A percentile compares a stretch with the other conserved stretches of the same genome.
phyloP scores from a whole-genome alignment of 1,140 invertebrate species.

The Aporrectodea caliginosa region DNA sequence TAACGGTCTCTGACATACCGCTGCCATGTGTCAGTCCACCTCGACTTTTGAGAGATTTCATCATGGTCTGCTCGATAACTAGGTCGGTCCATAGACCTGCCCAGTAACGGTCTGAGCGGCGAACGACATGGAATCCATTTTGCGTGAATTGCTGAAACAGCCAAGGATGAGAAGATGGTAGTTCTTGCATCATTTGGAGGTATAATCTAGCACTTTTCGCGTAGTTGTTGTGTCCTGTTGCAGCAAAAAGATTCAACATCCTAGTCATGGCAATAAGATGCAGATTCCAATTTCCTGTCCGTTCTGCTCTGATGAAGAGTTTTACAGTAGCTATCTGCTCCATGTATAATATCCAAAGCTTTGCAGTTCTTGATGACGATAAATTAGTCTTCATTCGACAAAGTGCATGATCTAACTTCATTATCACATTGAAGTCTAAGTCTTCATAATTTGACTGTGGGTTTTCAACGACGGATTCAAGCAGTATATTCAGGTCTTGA shows the following conservation, averaged over 20 bases:
- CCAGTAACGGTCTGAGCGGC: neutral
- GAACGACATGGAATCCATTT: neutral
- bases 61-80: constrained; percentile 13
- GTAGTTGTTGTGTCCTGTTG: constrained; percentile 17
- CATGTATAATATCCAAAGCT: no score
- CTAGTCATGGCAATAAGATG: constrained; percentile 34
- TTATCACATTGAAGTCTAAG: no score
- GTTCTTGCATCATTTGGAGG: constrained; percentile 7
- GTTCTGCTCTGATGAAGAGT: no score
- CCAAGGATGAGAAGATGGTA: neutral
- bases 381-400: no score
- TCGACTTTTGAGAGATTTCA: neutral
- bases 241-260: constrained; percentile 20
- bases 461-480: no score
- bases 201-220: constrained; percentile 15
- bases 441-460: no score
- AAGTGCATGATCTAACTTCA: no score
- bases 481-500: no score
- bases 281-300: constrained; percentile 46
- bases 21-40: no score
- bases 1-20: neutral
- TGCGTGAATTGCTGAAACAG: neutral
- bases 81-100: constrained; percentile 16
- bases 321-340: no score
- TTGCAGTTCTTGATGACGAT: no score